Base-by-base conservation (phyloP, 2,888 invertebrate genomes). In the Sphinx pinastri region DNA sequence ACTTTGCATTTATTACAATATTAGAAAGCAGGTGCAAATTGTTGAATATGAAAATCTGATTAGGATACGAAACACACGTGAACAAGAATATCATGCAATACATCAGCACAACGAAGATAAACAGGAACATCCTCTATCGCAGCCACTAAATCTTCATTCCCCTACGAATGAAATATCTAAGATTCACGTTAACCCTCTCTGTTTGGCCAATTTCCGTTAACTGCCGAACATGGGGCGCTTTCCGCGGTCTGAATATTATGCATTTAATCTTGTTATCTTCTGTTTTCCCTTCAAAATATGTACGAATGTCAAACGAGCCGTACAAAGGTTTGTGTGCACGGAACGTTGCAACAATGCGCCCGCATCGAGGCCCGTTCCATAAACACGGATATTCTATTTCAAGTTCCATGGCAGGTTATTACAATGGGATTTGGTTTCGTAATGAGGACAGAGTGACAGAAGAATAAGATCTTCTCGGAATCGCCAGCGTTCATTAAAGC, bases 281-380 rank as follows among this genome's bases (percentile, higher is more conserved):
- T 81, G 79, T 76, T 76, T 84, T 77, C 80, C 80, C 79, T 76
- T 76, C 77, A 78, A 74, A 75, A 78, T 79, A 76, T 77, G 75
- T 74, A 76, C 77, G 73, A 76, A 76, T 73, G 76, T 76, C 74
- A 77, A 79, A 77, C 78, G 74, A 77, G 75, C 77, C 76, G 71
- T 74, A 86, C 81, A 86, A 85, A 84, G 82, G 83, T 78, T 73
- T 71, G 73, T 70, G 71, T 77, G 71, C 76, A 78, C 81, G 79
- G 83, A 82, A 86, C 78, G 83, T 80, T 81, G 84, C 77, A 82
- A 89, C 88, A 91, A 88, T 89, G 81, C 80, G 74, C 90, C 90
- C 89, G 89, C 89, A 92, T 91, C 77, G 80, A 78, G 81, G 81
- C 81, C 77, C 79, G 82, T 84, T 84, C 77, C 75, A 76, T 81